Base-by-base conservation (phyloP, 2,888 invertebrate genomes). In the Atethmia centrago region DNA sequence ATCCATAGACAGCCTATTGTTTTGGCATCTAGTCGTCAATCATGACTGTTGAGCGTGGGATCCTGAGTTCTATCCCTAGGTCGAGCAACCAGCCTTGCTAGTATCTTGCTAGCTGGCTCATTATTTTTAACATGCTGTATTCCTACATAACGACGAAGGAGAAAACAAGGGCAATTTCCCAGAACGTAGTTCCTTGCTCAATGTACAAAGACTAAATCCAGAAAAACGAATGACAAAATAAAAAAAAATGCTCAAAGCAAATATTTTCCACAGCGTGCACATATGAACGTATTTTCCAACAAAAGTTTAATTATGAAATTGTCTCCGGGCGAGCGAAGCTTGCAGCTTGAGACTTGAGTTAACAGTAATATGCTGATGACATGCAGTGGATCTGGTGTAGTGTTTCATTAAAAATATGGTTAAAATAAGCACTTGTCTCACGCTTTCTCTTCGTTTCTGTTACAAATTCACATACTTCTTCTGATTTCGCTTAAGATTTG, bases 261-360 rank as follows among this genome's bases (percentile, higher is more conserved):
- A 77, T 68, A 68, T 67, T 64, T 71, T 61, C 68, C 53, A 55
- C 31, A 75, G 68, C 59, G 45, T 61, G 31, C 59, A 56, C 56
- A 58, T 64, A 56, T 40, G 55, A 47, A 58, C 56, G 61, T 81
- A 62, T 77, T 71, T 73, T 56, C 70, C 47, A 51, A 71, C 71
- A 75, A 62, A 77, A 85, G 71, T 85, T 82, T 86, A 84, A 86
- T 86, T 82, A 85, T 75, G 74, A 84, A 77, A 79, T 84, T 79
- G 73, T 84, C 74, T 86, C 62, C 65, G 64, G 61, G 77, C 61
- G 76, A 69, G 62, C 55, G 73, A 68, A 66, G 71, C 55, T 66
- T 62, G 74, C 67, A 78, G 61, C 71, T 81, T 73, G 74, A 66
- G 47, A 71, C 65, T 80, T 59, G 56, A 67, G 74, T 76, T 72